phyloP scores from a whole-genome alignment of 2,113 vertebrate species.

The Labeo catla region DNA sequence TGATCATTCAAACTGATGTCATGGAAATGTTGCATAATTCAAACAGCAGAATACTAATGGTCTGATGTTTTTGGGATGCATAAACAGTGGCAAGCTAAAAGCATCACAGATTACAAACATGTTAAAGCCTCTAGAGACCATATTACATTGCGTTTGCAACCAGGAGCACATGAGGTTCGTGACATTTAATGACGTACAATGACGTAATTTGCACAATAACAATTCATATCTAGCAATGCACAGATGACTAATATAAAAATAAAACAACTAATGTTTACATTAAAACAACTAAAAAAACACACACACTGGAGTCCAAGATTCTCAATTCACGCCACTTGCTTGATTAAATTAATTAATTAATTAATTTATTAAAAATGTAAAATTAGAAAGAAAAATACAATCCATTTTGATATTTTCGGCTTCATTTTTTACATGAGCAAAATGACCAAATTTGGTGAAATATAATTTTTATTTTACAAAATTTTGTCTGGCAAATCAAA shows the following conservation, averaged over 20 bases:
- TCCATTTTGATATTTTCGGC: too few relatives aligned
- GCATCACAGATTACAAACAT: slow-evolving; percentile 46
- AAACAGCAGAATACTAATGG: slow-evolving; percentile 3
- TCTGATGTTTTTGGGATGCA: slow-evolving; percentile 38
- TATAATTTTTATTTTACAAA: background rate
- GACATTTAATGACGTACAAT: background rate
- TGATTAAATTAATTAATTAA: too few relatives aligned
- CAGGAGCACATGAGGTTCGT: background rate
- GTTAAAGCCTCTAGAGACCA: background rate
- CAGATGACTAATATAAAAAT: background rate
- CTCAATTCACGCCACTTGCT: too few relatives aligned
- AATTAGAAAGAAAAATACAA: too few relatives aligned
- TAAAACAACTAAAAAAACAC: too few relatives aligned
- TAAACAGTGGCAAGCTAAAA: slow-evolving; percentile 49
- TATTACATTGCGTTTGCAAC: background rate
- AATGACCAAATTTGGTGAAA: too few relatives aligned
- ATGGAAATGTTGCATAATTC: slow-evolving; percentile 55
- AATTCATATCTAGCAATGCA: background rate
- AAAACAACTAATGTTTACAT: too few relatives aligned
- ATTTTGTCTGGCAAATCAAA: background rate
- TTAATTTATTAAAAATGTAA: too few relatives aligned
- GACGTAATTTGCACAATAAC: background rate
- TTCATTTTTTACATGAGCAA: too few relatives aligned
- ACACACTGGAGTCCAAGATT: background rate
- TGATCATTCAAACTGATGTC: slow-evolving; percentile 37